phyloP scores from a whole-genome alignment of 2,797 vertebrate genomes.

The Coendou prehensilis region DNA sequence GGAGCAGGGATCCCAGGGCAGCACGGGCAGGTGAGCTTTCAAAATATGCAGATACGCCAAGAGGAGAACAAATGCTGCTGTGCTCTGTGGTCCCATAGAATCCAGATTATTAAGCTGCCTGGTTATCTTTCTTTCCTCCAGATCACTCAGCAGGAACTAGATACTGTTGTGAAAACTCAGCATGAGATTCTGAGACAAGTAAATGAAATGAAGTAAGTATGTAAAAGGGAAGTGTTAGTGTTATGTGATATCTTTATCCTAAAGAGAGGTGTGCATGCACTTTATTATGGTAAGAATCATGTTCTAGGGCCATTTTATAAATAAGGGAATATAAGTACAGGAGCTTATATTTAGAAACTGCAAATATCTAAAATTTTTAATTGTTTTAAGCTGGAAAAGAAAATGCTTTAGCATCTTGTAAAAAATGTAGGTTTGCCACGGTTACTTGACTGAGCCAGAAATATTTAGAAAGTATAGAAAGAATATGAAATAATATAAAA shows the following conservation, averaged over 20 bases:
- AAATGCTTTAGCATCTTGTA: background rate
- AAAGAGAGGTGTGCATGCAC: background rate
- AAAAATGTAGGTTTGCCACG: background rate
- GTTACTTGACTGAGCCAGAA: background rate
- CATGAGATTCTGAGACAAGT: conserved; percentile 95
- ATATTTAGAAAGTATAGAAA: conserved; percentile 30
- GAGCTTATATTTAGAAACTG: background rate
- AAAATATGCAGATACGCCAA: fast-evolving
- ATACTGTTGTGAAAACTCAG: conserved; percentile 91
- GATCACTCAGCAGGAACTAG: conserved; percentile 91
- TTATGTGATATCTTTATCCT: background rate
- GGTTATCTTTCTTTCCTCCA: conserved; percentile 75
- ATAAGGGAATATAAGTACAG: background rate
- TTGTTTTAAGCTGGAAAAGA: conserved; percentile 12
- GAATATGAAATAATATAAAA: background rate
- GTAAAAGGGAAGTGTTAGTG: background rate
- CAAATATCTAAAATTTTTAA: background rate
- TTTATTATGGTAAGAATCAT: background rate
- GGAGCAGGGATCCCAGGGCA: conserved; percentile 85
- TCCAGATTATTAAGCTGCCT: background rate
- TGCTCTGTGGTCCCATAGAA: fast-evolving
- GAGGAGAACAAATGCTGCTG: fast-evolving
- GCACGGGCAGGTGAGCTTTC: conserved; percentile 91
- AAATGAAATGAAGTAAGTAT: conserved; percentile 94
- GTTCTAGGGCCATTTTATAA: background rate